Conservation (phyloP, 1,140 invertebrate genomes). For the Leptinotarsa undecemlineata region DNA sequence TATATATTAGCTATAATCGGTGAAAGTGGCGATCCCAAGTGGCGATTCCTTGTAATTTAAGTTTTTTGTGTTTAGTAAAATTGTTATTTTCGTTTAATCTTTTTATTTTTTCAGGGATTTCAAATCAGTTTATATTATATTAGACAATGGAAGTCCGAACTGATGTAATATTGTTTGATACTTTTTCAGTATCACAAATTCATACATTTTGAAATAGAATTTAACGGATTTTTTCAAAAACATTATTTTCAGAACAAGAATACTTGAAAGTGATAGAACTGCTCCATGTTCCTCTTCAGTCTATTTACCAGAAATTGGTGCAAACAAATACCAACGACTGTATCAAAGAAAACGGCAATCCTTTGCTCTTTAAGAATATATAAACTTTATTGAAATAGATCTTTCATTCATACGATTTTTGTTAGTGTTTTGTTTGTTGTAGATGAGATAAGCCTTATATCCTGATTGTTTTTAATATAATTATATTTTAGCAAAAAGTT, state of each 20-base stretch:
- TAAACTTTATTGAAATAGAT: background rate
- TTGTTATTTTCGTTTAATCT: no score
- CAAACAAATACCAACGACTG: conserved; percentile 7
- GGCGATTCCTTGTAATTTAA: no score
- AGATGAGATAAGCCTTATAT: conserved; percentile 15
- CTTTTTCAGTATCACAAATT: no score
- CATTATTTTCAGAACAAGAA: conserved; percentile 70
- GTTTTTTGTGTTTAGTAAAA: no score
- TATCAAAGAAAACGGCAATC: conserved; percentile 34
- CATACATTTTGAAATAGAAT: no score
- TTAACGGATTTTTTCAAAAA: no score
- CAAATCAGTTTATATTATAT: no score
- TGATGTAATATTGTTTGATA: no score
- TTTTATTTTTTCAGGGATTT: no score
- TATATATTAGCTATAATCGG: no score
- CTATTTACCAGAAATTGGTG: conserved; percentile 59
- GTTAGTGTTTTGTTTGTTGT: conserved; percentile 5
- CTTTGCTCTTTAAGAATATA: conserved; percentile 5
- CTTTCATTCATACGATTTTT: background rate
- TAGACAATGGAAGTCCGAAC: no score
- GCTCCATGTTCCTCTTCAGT: conserved; percentile 83
- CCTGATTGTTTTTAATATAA: conserved; percentile 13
- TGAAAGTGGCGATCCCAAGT: no score
- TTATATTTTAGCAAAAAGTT: conserved; percentile 26
- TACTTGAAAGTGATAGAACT: conserved; percentile 83